Percentiles rank a stretch among this genome's conserved stretches.
Evolutionary conservation across 2,113 vertebrate genomes (phyloP).

Genomic region (Chlamydotis undulata): DNA sequence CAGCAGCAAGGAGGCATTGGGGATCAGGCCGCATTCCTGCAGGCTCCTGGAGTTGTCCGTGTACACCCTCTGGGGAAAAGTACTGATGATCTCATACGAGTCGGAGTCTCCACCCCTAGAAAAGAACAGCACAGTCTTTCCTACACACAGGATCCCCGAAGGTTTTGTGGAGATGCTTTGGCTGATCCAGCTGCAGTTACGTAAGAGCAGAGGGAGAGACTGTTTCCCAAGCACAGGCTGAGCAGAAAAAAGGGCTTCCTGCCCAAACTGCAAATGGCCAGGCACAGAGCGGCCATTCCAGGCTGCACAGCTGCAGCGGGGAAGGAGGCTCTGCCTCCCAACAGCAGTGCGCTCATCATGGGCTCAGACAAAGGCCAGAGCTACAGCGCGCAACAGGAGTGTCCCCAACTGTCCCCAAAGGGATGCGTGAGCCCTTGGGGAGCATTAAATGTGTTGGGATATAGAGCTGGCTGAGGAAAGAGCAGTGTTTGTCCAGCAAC

Average conservation of each 20-base stretch:
- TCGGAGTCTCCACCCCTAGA: conserved; percentile 70
- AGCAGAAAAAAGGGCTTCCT: not conserved
- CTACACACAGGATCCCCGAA: not conserved
- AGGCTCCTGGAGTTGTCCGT: conserved; percentile 76
- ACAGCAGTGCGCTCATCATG: not conserved
- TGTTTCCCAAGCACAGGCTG: not conserved
- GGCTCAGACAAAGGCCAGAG: not conserved
- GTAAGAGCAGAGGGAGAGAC: not conserved
- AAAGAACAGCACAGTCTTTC: conserved; percentile 49
- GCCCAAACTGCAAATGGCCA: not conserved
- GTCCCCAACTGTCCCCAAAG: not conserved
- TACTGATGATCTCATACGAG: conserved; percentile 87
- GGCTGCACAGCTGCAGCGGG: not conserved
- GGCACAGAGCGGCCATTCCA: not conserved
- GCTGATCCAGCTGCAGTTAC: not conserved
- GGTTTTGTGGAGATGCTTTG: not conserved
- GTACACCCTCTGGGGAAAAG: conserved; percentile 79
- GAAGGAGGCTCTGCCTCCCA: not conserved
- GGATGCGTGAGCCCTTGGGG: not conserved
- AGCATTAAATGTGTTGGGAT: rapidly evolving
- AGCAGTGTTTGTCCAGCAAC: not conserved
- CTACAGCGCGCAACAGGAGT: rapidly evolving
- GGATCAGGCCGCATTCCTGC: conserved; percentile 77
- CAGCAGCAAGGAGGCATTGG: conserved; percentile 79
- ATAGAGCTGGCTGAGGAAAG: not conserved